Evolutionary conservation across 2,888 invertebrate genomes (phyloP), one percentile per base, ranked within the genome.

Genomic region (Melolontha melolontha): DNA sequence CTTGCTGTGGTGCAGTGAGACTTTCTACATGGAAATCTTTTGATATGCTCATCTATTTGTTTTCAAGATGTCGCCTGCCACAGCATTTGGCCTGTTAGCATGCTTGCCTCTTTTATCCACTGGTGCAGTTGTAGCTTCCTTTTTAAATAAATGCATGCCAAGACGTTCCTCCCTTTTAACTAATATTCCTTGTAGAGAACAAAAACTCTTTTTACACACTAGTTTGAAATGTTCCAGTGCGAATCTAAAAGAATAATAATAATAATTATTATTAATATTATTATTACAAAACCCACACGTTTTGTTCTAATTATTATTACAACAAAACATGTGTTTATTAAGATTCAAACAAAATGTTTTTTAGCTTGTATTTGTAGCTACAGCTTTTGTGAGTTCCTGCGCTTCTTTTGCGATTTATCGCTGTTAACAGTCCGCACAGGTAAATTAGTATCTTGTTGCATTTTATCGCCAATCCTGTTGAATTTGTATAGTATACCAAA

Each of bases 1-100:
- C 34, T 40, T 57, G 17, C n/a, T 40, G 47, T 40, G 27, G 49
- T 66, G 40, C 57, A 66, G 50, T 66, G 66, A 17, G 50, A 59
- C 14, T 2, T 40, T 29, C 66, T 66, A 10, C 40, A n/a, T 7
- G 57, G 66, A 49, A 66, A 66, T 12, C 57, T 55, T 12, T 47
- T 51, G 4, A 57, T 34, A 42, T 54, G 47, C 16, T 47, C 49
- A 10, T 66, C 34, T 12, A 55, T 39, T 14, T 57, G 14, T 34
- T 55, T 44, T 16, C 27, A 10, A 7, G 47, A n/a, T 17, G 11
- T 47, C 11, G 7, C n/a, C 7, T 47, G 47, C 47, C n/a, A n/a
- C n/a, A n/a, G n/a, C n/a, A n/a, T n/a, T n/a, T 47, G 7, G 47
- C 47, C 47, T n/a, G n/a, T n/a, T n/a, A n/a, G n/a, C n/a, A n/a